Percentiles rank a stretch among this genome's conserved stretches.
phyloP scores from a whole-genome alignment of 2,888 invertebrate genomes.

The Zaprionus bogoriensis region DNA sequence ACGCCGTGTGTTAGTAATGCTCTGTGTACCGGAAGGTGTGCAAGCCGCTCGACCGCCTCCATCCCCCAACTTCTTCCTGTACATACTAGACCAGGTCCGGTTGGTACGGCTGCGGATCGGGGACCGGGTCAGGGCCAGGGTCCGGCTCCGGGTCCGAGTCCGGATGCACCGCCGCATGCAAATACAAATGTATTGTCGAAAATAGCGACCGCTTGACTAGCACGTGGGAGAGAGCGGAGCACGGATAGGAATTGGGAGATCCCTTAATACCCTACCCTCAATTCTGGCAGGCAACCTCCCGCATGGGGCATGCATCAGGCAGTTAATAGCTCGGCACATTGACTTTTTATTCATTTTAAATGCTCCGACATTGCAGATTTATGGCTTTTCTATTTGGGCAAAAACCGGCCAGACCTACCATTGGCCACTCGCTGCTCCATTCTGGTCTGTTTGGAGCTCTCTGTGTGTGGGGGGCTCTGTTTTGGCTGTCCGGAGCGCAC shows the following conservation, averaged over 20 bases:
- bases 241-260: too few species aligned
- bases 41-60: slow-evolving; percentile 64
- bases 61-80: too few species aligned
- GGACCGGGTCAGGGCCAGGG: slow-evolving; percentile 5
- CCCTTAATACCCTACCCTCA: too few species aligned
- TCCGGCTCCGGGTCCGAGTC: slow-evolving; percentile 48
- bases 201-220: slow-evolving; percentile 71
- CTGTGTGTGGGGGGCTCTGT: background rate
- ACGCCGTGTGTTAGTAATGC: slow-evolving; percentile 27
- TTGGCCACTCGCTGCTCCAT: background rate
- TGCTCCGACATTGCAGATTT: slow-evolving; percentile 77
- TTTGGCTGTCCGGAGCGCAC: slow-evolving; percentile 22
- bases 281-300: slow-evolving; percentile 4
- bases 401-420: slow-evolving; percentile 36
- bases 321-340: slow-evolving; percentile 80
- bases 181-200: slow-evolving; percentile 78
- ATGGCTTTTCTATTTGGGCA: slow-evolving; percentile 72
- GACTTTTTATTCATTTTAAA: slow-evolving; percentile 80
- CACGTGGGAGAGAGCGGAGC: too few species aligned
- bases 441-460: background rate
- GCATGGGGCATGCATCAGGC: slow-evolving; percentile 63
- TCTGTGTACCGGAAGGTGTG: slow-evolving; percentile 75
- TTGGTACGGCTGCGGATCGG: slow-evolving; percentile 20
- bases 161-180: slow-evolving; percentile 75
- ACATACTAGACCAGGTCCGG: too few species aligned